Evolutionary conservation across 2,797 vertebrate genomes (phyloP), one percentile per base, ranked within the genome.

Genomic region (Malurus leucopterus): DNA sequence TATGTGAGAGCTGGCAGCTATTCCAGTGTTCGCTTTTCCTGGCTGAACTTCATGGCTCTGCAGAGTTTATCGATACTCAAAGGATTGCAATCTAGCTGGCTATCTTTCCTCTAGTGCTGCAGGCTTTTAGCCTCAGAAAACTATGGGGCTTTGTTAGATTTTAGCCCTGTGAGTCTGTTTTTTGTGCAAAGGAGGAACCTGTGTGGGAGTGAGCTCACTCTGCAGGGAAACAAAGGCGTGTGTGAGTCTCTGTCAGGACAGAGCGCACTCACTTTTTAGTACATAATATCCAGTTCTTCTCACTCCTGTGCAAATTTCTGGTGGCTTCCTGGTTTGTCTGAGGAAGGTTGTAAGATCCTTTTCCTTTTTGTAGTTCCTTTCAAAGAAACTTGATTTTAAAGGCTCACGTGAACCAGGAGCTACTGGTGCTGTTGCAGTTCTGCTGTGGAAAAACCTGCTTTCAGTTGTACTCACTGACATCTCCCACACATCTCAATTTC

Each of bases 201-300:
- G 69, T 22, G 1, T 73, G 83, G 57, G 70, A 84, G 67, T 49
- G 67, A 85, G 53, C 82, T 88, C 54, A 32, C 70, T 46, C 47
- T 70, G 32, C 50, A 36, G 55, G 68, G 89, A 85, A 44, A 91
- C 86, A 87, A 90, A 93, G 90, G 76, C 53, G 3, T 63, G 50
- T n/a, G 84, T 15, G 80, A 65, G 69, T 79, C 61, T 82, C 21
- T 27, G 44, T 53, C 19, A n/a, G 79, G 76, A 73, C 82, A 1
- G 62, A 9, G 40, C 75, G 74, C 88, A 61, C 93, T 93, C 88
- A 81, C 26, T 82, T 84, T 92, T 91, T 32, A 32, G 40, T 43
- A 13, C 34, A 8, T 27, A 51, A 59, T 49, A 30, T 0, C 8
- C 81, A 46, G 24, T 21, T 71, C 41, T 75, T 76, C n/a, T 49